Evolutionary conservation across 1,140 invertebrate species (phyloP).

Genomic region (Lucilia cuprina): DNA sequence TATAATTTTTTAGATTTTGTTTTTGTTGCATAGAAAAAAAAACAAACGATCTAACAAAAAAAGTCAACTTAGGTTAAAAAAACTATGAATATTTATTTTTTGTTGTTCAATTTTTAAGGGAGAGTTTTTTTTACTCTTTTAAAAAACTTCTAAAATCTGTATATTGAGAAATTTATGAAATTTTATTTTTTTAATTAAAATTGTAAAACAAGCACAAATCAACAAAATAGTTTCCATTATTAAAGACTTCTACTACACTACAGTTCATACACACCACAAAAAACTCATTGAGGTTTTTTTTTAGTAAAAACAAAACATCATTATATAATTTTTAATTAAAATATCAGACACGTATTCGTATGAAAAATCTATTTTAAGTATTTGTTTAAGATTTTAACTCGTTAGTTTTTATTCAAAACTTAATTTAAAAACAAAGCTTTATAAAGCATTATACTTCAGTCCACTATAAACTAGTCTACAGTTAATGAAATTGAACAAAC

Average conservation of each 20-base stretch:
- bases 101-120: not conserved
- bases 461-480: too few species aligned
- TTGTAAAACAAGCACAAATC: not conserved
- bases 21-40: not conserved
- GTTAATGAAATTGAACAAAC: too few species aligned
- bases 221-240: constrained; percentile 8
- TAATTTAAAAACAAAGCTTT: too few species aligned
- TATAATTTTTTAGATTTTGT: not conserved
- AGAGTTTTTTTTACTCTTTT: not conserved
- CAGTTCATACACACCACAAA: not conserved
- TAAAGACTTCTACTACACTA: not conserved
- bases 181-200: not conserved
- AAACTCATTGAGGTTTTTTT: not conserved
- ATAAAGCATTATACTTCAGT: too few species aligned
- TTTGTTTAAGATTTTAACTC: not conserved
- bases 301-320: not conserved
- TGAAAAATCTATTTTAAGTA: not conserved
- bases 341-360: not conserved
- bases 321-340: not conserved
- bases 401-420: too few species aligned
- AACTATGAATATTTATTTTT: not conserved
- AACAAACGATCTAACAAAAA: not conserved
- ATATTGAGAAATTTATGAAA: not conserved
- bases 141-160: not conserved
- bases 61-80: not conserved